These are phyloP conservation scores for Drepana arcuata DNA, from an alignment of 1,140 invertebrate species.

Conservation along the genomic window DNA sequence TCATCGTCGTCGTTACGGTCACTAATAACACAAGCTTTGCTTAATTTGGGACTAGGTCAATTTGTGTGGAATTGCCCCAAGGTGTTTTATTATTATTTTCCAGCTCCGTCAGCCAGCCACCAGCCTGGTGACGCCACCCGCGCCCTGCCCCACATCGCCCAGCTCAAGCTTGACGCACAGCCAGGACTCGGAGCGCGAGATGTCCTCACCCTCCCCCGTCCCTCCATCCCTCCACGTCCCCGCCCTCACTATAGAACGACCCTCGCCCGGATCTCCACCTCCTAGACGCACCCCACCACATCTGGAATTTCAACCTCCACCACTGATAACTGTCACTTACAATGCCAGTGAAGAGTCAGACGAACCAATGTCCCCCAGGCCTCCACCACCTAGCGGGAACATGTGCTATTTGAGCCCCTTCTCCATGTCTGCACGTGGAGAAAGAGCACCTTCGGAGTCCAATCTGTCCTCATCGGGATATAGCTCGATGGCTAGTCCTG, in stretches of 20 bases:
- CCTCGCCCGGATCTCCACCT: constrained; percentile 78
- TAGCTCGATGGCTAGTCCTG: constrained; percentile 85
- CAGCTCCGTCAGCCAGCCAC: constrained; percentile 69
- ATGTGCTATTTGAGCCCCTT: constrained; percentile 85
- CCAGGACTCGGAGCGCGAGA: constrained; percentile 61
- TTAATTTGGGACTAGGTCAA: too few relatives aligned
- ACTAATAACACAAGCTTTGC: too few relatives aligned
- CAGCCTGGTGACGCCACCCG: constrained; percentile 59
- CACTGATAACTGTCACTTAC: constrained; percentile 82
- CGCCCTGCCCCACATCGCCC: constrained; percentile 61
- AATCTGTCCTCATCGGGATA: constrained; percentile 88
- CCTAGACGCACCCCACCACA: constrained; percentile 74
- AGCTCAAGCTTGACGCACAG: constrained; percentile 65
- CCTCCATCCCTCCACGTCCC: constrained; percentile 73
- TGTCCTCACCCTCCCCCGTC: constrained; percentile 54
- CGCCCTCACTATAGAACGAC: constrained; percentile 74
- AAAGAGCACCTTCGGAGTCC: constrained; percentile 82
- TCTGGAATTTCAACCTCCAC: constrained; percentile 78
- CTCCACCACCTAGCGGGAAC: constrained; percentile 65
- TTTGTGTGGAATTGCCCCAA: too few relatives aligned
- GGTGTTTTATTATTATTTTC: constrained; percentile 31
- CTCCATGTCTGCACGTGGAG: constrained; percentile 77
- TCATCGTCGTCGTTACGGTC: too few relatives aligned
- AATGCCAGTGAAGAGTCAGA: constrained; percentile 85
- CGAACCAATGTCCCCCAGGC: constrained; percentile 75